A percentile compares a stretch with the other conserved stretches of the same genome.
Conservation (phyloP, 2,113 vertebrate genomes). For the Periophthalmus modestus region DNA sequence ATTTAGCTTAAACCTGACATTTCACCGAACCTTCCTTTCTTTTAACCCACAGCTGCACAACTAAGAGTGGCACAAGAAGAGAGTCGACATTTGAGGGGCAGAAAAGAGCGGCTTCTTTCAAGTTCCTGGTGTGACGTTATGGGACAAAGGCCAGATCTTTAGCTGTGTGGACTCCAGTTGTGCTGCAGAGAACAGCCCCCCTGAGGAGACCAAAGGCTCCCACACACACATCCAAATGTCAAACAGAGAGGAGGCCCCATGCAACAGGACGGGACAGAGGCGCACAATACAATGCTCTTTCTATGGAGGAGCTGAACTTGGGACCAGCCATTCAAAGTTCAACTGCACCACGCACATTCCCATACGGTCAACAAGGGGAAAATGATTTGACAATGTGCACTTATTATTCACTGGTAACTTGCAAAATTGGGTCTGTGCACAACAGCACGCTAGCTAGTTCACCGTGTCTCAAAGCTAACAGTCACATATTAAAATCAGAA, state of each 20-base stretch:
- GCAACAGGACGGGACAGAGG: slow-evolving; percentile 23
- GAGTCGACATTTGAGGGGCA: slow-evolving; percentile 29
- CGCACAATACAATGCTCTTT: slow-evolving; percentile 51
- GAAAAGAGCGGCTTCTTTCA: slow-evolving; percentile 38
- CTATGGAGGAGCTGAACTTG: slow-evolving; percentile 37
- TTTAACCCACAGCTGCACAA: background rate
- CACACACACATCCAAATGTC: slow-evolving; percentile 63
- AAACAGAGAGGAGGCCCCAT: slow-evolving; percentile 37
- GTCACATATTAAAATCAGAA: no score
- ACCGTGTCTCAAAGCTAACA: no score
- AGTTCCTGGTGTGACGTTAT: slow-evolving; percentile 8
- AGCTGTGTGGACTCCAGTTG: slow-evolving; percentile 51
- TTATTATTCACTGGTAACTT: background rate
- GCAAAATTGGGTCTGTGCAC: background rate
- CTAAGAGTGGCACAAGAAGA: background rate
- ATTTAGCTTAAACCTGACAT: background rate
- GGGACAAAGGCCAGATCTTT: slow-evolving; percentile 54
- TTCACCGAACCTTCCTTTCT: background rate
- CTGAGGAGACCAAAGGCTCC: slow-evolving; percentile 49
- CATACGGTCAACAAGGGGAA: slow-evolving; percentile 3
- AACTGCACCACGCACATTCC: slow-evolving; percentile 60
- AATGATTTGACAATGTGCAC: slow-evolving; percentile 2
- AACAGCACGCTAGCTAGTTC: no score
- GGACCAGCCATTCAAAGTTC: slow-evolving; percentile 42
- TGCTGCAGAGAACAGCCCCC: slow-evolving; percentile 41